Evolutionary conservation across 2,888 invertebrate genomes (phyloP).

Genomic region (Seira musarum): DNA sequence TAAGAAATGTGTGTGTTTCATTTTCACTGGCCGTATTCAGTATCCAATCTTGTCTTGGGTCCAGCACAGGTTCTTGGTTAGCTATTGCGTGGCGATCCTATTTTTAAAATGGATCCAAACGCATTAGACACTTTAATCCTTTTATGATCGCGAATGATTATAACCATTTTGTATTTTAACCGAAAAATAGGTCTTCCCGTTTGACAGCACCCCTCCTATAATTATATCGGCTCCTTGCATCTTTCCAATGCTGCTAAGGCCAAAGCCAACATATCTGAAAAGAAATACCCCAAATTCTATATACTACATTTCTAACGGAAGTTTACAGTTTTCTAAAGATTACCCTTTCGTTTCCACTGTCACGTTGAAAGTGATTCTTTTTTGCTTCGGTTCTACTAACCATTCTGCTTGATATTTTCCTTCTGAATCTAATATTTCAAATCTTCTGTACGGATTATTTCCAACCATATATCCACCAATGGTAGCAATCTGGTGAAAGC

Average conservation of each 20-base stretch:
- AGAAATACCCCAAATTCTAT: too few species aligned
- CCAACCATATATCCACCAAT: constrained; percentile 39
- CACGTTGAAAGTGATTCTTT: constrained; percentile 39
- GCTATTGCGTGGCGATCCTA: constrained; percentile 39
- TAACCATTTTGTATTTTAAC: constrained; percentile 10
- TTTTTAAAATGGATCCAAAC: too few species aligned
- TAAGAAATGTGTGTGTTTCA: constrained; percentile 22
- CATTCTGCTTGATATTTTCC: constrained; percentile 39
- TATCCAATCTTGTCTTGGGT: constrained; percentile 43
- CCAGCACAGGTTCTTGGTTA: constrained; percentile 11
- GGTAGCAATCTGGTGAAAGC: too few species aligned
- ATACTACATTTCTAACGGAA: too few species aligned
- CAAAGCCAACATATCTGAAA: constrained; percentile 38
- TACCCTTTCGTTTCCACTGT: constrained; percentile 34
- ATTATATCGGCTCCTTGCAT: constrained; percentile 47
- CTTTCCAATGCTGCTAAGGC: constrained; percentile 31
- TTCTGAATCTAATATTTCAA: constrained; percentile 22
- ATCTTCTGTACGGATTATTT: constrained; percentile 28
- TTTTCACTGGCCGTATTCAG: not conserved
- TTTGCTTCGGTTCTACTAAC: constrained; percentile 10
- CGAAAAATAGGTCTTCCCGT: constrained; percentile 37
- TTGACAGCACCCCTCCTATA: constrained; percentile 27
- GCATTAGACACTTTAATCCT: too few species aligned
- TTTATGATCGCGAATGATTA: not conserved
- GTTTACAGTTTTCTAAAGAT: too few species aligned